These are phyloP conservation scores for Grus americana DNA, from an alignment of 2,113 vertebrate genomes.

Conservation along the genomic window DNA sequence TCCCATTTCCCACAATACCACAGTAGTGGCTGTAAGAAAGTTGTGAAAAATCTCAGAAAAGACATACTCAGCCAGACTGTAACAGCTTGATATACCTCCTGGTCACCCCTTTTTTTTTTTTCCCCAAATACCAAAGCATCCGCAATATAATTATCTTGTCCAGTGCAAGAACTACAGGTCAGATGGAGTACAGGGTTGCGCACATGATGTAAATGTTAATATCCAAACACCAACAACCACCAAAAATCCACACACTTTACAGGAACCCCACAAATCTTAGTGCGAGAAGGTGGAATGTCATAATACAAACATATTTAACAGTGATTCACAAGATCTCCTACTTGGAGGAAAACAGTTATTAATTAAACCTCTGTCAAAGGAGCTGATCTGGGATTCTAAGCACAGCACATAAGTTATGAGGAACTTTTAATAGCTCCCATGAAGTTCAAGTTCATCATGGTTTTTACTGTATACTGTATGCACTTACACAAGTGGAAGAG, in stretches of 20 bases:
- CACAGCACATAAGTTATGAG: neutral
- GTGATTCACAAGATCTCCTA: neutral
- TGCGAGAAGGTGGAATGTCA: rapidly evolving
- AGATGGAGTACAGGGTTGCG: neutral
- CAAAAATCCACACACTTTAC: neutral
- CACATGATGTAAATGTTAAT: neutral
- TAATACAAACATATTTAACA: neutral
- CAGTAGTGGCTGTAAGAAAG: neutral
- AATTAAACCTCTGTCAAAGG: neutral
- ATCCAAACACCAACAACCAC: neutral
- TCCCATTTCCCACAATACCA: neutral
- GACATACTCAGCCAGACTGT: neutral
- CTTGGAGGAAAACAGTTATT: neutral
- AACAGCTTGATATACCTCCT: neutral
- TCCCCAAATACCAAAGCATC: neutral
- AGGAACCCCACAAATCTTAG: neutral
- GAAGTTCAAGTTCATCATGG: neutral
- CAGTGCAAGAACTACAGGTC: neutral
- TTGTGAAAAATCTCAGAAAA: neutral
- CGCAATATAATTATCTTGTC: neutral
- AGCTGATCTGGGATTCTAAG: neutral
- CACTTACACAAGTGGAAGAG: neutral
- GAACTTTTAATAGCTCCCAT: neutral
- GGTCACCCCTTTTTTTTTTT: neutral
- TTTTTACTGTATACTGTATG: neutral